Evolutionary conservation across 2,113 vertebrate species (phyloP).

Genomic region (Melospiza melodia): DNA sequence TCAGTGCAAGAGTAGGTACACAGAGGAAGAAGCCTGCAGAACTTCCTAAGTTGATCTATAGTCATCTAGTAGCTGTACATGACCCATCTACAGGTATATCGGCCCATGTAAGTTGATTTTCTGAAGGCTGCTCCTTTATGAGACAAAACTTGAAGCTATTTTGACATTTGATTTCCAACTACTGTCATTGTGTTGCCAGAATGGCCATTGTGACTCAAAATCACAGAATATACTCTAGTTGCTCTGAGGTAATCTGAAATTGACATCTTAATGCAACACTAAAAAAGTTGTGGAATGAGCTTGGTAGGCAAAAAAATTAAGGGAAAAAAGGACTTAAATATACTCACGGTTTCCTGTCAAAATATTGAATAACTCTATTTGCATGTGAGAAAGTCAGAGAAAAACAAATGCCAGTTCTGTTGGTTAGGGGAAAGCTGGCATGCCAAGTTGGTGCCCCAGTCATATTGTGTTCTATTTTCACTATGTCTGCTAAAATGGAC

Average conservation of each 20-base stretch:
- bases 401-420: background rate
- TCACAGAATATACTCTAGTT: background rate
- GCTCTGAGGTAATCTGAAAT: background rate
- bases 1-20: background rate
- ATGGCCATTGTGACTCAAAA: background rate
- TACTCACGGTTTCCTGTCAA: background rate
- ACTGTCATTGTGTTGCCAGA: background rate
- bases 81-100: background rate
- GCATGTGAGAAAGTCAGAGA: background rate
- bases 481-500: background rate
- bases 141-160: background rate
- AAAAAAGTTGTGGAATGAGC: background rate
- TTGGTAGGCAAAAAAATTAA: background rate
- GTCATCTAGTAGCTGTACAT: background rate
- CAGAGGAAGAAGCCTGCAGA: background rate
- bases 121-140: background rate
- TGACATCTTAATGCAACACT: rapidly evolving
- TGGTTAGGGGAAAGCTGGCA: background rate
- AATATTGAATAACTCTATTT: background rate
- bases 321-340: background rate
- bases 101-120: background rate
- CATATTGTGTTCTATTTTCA: background rate
- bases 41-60: rapidly evolving
- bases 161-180: background rate
- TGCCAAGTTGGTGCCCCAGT: background rate